These are phyloP conservation scores for Spilarctia lutea DNA, from an alignment of 2,888 invertebrate species.

Conservation along the genomic window DNA sequence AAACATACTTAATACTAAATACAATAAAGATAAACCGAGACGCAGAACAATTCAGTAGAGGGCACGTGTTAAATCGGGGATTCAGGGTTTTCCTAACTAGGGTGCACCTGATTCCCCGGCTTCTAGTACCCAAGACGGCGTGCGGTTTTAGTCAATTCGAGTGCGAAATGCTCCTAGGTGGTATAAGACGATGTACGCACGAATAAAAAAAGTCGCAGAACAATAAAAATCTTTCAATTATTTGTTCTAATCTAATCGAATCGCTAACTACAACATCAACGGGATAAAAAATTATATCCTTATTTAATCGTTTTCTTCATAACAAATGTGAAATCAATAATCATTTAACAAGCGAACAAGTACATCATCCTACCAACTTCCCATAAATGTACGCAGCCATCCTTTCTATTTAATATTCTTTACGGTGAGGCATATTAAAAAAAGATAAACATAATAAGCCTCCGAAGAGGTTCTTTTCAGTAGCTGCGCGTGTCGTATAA, in stretches of 20 bases:
- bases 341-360: constrained; percentile 2
- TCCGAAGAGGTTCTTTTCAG: constrained; percentile 36
- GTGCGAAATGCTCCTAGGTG: too few relatives aligned
- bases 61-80: too few relatives aligned
- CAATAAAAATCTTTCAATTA: background rate
- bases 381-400: constrained; percentile 20
- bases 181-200: too few relatives aligned
- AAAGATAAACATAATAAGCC: constrained; percentile 50
- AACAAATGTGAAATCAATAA: background rate
- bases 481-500: constrained; percentile 43
- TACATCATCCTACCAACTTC: constrained; percentile 24
- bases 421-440: constrained; percentile 46
- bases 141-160: too few relatives aligned
- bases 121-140: too few relatives aligned
- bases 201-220: too few relatives aligned
- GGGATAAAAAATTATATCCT: too few relatives aligned
- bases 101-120: too few relatives aligned
- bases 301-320: background rate
- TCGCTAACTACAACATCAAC: background rate
- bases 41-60: too few relatives aligned
- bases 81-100: too few relatives aligned
- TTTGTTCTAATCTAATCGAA: background rate
- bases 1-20: background rate
- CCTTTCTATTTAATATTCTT: constrained; percentile 36
- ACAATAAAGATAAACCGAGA: background rate